Base-by-base conservation (phyloP, 2,797 vertebrate species). In the Rousettus madagascariensis region DNA sequence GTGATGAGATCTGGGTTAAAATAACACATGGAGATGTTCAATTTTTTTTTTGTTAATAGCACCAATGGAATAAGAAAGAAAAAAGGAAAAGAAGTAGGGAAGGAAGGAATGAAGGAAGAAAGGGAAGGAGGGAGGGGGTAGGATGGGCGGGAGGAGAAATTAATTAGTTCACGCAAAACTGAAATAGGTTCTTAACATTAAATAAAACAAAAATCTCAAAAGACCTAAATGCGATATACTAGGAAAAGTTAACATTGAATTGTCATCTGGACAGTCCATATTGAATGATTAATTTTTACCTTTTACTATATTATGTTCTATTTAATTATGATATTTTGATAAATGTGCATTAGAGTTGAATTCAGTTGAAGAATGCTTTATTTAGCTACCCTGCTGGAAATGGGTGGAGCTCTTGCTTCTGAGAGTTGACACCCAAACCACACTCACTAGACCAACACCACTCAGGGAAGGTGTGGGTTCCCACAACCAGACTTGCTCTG, bases 1-100 rank as follows among this genome's bases (percentile, higher is more conserved):
- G 59, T 66, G 74, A 95, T 80, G 43, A n/a, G 69, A 49, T 53
- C 84, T 68, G 55, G 65, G 49, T 49, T 94, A 83, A 87, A 91
- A 65, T 77, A 43, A 96, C 36, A 75, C 26, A n/a, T 2, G 22
- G 72, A 55, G 30, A 53, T 77, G 22, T 28, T 85, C 22, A 9
- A 51, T 65, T 68, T 72, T 87, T 65, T 38, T 38, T 33, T 38
- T 66, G 68, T 33, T 95, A 80, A 91, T 53, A 33, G 46, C 75
- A 6, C 36, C 83, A 77, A 12, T 78, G 41, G 41, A 87, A 71
- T 30, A 65, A 84, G 65, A 53, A 83, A 68, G n/a, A 66, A 53
- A 43, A 46, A 53, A n/a, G 22, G 15, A n/a, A n/a, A 72, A 30
- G 10, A 77, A 82, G 22, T 41, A 74, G 0, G 2, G 30, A 63